Evolutionary conservation across 2,797 vertebrate genomes (phyloP).

Genomic region (Pangasius krempfi): DNA sequence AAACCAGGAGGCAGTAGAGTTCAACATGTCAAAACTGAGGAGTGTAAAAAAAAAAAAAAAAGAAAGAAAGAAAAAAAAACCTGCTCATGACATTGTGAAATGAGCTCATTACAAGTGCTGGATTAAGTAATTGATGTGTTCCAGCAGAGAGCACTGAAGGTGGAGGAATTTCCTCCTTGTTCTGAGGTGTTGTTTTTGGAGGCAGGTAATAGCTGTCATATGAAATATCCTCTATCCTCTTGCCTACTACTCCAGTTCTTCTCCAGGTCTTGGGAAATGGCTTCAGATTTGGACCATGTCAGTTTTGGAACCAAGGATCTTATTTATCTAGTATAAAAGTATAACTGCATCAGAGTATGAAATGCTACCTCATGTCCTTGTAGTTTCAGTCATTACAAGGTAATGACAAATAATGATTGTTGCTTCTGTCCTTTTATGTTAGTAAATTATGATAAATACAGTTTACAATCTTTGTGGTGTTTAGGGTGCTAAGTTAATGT

Average conservation of each 20-base stretch:
- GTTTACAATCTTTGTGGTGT: slow-evolving; percentile 53
- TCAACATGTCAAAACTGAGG: slow-evolving; percentile 69
- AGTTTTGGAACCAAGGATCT: slow-evolving; percentile 62
- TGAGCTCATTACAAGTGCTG: slow-evolving; percentile 80
- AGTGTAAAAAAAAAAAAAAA: slow-evolving; percentile 49
- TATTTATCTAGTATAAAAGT: not conserved
- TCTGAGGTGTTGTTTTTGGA: slow-evolving; percentile 88
- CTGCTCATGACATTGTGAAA: slow-evolving; percentile 76
- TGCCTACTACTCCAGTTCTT: slow-evolving; percentile 70
- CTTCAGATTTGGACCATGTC: slow-evolving; percentile 69
- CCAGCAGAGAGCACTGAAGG: slow-evolving; percentile 74
- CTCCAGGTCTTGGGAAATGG: slow-evolving; percentile 63
- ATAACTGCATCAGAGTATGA: slow-evolving; percentile 2
- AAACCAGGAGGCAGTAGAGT: slow-evolving; percentile 65
- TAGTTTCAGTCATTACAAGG: not conserved
- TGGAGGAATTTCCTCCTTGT: slow-evolving; percentile 81
- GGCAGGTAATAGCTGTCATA: slow-evolving; percentile 68
- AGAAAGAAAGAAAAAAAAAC: slow-evolving; percentile 36
- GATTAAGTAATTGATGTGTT: slow-evolving; percentile 76
- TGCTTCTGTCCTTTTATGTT: not conserved
- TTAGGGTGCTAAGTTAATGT: slow-evolving; percentile 55
- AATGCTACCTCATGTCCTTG: not conserved
- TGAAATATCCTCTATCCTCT: slow-evolving; percentile 73
- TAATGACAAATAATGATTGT: slow-evolving; percentile 7
- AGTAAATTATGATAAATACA: slow-evolving; percentile 18